These are phyloP conservation scores for Aythya baeri DNA, from an alignment of 2,113 vertebrate species.

Conservation along the genomic window DNA sequence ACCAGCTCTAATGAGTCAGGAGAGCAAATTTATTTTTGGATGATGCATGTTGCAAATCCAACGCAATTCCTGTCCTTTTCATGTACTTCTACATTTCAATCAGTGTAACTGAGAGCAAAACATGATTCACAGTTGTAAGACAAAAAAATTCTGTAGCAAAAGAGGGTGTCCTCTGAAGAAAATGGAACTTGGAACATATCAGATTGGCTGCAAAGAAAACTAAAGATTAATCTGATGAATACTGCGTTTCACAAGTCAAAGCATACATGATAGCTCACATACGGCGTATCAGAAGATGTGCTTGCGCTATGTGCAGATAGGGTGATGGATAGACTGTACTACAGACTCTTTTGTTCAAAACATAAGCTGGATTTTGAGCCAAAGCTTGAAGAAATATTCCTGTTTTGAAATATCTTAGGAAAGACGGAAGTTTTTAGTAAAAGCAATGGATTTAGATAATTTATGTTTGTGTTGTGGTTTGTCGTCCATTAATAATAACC, in stretches of 20 bases:
- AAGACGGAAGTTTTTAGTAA: background rate
- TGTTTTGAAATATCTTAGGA: background rate
- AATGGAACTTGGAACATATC: background rate
- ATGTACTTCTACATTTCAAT: background rate
- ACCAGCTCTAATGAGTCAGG: background rate
- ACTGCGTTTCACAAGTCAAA: background rate
- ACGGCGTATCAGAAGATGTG: background rate
- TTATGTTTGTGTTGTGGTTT: background rate
- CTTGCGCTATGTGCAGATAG: background rate
- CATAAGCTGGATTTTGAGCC: conserved; percentile 19
- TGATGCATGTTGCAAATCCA: background rate
- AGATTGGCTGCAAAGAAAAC: background rate
- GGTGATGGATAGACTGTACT: conserved; percentile 9
- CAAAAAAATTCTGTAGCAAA: background rate
- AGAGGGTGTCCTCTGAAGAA: background rate
- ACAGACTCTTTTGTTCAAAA: background rate
- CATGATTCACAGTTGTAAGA: background rate
- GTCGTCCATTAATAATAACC: background rate
- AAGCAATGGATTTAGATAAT: background rate
- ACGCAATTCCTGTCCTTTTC: background rate
- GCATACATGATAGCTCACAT: conserved; percentile 1
- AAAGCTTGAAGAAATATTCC: conserved; percentile 25
- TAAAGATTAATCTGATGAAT: background rate
- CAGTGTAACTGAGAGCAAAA: background rate
- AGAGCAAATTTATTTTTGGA: conserved; percentile 18